Conservation (phyloP, 2,888 invertebrate genomes). For the Apantesis nais region DNA sequence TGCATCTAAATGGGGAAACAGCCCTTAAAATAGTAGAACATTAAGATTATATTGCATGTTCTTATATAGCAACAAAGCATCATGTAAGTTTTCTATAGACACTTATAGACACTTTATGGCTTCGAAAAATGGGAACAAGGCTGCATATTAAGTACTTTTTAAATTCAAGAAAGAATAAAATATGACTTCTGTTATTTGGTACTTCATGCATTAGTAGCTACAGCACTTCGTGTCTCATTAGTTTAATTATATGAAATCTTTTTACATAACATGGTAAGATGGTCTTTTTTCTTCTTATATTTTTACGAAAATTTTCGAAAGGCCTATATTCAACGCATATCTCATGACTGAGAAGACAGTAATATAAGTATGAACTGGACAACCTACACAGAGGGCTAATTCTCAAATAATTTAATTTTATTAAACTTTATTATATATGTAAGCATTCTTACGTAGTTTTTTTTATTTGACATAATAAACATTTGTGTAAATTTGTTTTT, state of each 20-base stretch:
- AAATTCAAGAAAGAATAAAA: slow-evolving; percentile 2
- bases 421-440: too few species aligned
- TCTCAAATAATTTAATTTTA: too few species aligned
- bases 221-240: neutral
- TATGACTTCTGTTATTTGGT: neutral
- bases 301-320: neutral
- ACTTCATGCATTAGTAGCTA: slow-evolving; percentile 1
- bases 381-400: too few species aligned
- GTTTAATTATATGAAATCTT: neutral
- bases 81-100: neutral
- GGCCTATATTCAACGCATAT: too few species aligned
- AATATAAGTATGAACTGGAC: neutral
- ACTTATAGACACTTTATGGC: neutral
- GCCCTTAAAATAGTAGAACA: neutral
- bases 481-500: too few species aligned
- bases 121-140: neutral
- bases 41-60: neutral
- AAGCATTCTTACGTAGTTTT: too few species aligned
- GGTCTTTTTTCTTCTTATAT: neutral
- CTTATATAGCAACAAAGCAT: neutral
- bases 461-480: too few species aligned
- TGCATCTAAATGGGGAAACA: neutral
- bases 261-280: neutral
- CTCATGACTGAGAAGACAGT: neutral
- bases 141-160: neutral